phyloP scores from a whole-genome alignment of 2,888 invertebrate species.

The Agrotis segetum region DNA sequence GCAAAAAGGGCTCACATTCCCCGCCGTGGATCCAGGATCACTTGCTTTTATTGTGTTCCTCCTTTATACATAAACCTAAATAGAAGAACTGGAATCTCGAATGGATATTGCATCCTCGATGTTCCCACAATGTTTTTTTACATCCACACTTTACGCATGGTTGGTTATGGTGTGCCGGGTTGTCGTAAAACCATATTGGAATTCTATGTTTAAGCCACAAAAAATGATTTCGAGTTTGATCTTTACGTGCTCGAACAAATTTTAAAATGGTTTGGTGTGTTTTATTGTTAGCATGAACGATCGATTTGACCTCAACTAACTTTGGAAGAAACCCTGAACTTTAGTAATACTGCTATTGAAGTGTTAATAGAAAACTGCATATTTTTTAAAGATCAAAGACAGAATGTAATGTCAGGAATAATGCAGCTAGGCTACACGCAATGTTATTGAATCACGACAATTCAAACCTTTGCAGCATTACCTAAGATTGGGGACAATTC shows the following conservation, averaged over 20 bases:
- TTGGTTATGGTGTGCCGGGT: constrained; percentile 47
- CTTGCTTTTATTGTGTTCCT: constrained; percentile 69
- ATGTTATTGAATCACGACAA: constrained; percentile 2
- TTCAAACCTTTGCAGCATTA: not conserved
- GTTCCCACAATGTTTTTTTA: constrained; percentile 63
- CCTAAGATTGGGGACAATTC: constrained; percentile 35
- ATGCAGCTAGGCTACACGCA: not conserved
- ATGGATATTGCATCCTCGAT: constrained; percentile 48
- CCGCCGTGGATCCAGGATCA: constrained; percentile 66
- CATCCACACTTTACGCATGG: constrained; percentile 57
- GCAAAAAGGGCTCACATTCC: constrained; percentile 71
- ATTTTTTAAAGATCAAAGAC: constrained; percentile 5
- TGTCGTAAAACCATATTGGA: constrained; percentile 51
- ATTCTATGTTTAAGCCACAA: constrained; percentile 38
- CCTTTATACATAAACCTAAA: constrained; percentile 63
- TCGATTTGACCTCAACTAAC: constrained; percentile 5
- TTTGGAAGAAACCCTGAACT: constrained; percentile 15
- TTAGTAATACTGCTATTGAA: not conserved
- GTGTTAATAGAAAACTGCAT: constrained; percentile 9
- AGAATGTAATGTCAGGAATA: not conserved
- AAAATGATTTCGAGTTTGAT: constrained; percentile 19
- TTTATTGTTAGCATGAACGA: not conserved
- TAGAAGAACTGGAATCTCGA: constrained; percentile 61
- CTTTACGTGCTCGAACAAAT: constrained; percentile 24
- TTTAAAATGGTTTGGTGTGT: not conserved